Base-by-base conservation (phyloP, 1,140 invertebrate genomes). In the Panagrolaimus sp. region DNA sequence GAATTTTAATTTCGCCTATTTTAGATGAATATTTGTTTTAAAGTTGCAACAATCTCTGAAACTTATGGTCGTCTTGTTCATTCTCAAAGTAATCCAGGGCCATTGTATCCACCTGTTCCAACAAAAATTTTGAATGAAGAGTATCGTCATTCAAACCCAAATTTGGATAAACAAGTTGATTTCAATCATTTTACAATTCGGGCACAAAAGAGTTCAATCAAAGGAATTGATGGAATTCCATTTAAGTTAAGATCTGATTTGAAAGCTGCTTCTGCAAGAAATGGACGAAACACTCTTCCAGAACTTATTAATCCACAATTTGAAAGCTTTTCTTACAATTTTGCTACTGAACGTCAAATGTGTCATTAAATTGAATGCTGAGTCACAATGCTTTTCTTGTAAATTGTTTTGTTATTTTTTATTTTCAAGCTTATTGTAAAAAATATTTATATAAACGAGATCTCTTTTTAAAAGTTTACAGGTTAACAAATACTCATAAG, bases 11-110 rank as follows among this genome's bases (percentile, higher is more conserved):
- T 69, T 70, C 15, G 38, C 71, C 21, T n/a, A 24, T 28, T 55
- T 73, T 43, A 14, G 78, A 76, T 14, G 74, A 79, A 32, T 43
- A 73, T 76, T 58, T 76, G 75, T 32, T 76, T 70, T 38, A 73
- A 71, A 47, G 76, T 78, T 14, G 44, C 52, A 7, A 78, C 70
- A 9, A 76, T 76, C 32, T 68, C 75, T 14, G 65, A 70, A 47
- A 68, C 46, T n/a, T 76, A 76, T 63, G 75, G 76, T 28, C 21
- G 43, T 43, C 68, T 14, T 14, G 38, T 28, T 17, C 38, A 65
- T n/a, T 38, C 24, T 14, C 63, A 15, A 12, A 17, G 17, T 32
- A 65, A 43, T 46, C 63, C 38, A 8, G 63, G 32, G 14, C 38
- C 26, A 9, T 21, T 24, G n/a, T 65, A 46, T 32, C 63, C 38